Percentiles rank a stretch among this genome's conserved stretches.
Conservation (phyloP, 92 coral and sea anemone species). For the Phenganax subtilis region DNA sequence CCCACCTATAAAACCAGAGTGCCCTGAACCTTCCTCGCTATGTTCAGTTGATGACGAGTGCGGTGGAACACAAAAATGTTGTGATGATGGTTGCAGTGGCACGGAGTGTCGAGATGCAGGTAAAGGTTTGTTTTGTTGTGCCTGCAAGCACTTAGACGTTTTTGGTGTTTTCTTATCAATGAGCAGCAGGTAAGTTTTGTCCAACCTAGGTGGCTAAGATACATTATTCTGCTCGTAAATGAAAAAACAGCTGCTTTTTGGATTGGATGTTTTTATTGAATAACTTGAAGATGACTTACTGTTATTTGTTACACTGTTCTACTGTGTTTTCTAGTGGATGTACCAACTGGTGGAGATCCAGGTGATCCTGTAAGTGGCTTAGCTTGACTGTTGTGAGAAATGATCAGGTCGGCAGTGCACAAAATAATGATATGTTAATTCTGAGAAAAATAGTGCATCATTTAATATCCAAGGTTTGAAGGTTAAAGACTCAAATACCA, state of each 20-base stretch:
- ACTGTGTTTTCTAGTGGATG: background rate
- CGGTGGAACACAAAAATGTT: constrained; percentile 15
- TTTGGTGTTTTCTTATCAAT: no score
- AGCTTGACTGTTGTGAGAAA: background rate
- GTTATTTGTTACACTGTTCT: no score
- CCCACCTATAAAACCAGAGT: constrained; percentile 11
- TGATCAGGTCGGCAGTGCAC: background rate
- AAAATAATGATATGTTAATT: no score
- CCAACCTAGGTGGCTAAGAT: no score
- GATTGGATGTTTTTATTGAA: no score
- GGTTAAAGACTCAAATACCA: no score
- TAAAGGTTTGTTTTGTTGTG: background rate
- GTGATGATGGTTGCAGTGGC: constrained; percentile 23
- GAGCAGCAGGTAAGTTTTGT: background rate
- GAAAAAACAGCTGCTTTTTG: no score
- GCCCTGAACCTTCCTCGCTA: background rate
- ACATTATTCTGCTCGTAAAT: no score
- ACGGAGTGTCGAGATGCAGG: constrained; percentile 12
- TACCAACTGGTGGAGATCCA: constrained; percentile 2
- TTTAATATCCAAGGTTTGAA: no score
- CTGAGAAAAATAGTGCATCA: no score
- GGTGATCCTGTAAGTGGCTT: constrained; percentile 33
- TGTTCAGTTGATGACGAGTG: constrained; percentile 27
- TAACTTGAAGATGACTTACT: no score
- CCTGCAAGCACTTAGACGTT: no score